Conservation (phyloP, 1,140 invertebrate species). For the Pseudomyrmex dendroicus region DNA sequence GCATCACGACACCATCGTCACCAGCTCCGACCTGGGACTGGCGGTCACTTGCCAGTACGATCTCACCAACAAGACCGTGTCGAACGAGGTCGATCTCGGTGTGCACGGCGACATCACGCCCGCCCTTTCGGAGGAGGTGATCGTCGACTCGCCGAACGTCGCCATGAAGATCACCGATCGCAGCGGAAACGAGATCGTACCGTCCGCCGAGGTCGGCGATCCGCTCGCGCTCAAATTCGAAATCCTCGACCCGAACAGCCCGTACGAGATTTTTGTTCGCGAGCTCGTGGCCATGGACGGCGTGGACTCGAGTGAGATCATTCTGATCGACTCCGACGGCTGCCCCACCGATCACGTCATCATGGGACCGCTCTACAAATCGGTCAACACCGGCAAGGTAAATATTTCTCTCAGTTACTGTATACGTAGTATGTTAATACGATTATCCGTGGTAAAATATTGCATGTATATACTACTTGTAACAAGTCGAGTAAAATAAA, state of each 20-base stretch:
- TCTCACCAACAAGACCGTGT: constrained; percentile 96
- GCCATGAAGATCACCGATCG: constrained; percentile 97
- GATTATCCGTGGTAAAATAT: background rate
- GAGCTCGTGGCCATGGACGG: constrained; percentile 97
- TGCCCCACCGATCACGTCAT: constrained; percentile 97
- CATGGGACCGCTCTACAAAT: constrained; percentile 95
- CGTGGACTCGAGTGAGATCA: constrained; percentile 95
- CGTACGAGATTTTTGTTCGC: constrained; percentile 97
- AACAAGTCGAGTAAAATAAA: no score
- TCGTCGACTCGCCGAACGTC: constrained; percentile 96
- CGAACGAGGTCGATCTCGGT: constrained; percentile 95
- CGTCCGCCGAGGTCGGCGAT: constrained; percentile 95
- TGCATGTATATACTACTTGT: background rate
- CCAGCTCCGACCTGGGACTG: constrained; percentile 95
- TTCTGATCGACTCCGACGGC: constrained; percentile 95
- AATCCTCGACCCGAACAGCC: constrained; percentile 95
- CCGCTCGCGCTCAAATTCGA: constrained; percentile 95
- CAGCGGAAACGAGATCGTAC: constrained; percentile 91
- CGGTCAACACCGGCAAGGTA: constrained; percentile 90
- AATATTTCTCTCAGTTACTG: constrained; percentile 65
- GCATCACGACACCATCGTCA: constrained; percentile 97
- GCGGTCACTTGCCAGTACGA: constrained; percentile 97
- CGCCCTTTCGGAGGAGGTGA: constrained; percentile 92
- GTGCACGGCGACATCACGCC: constrained; percentile 94
- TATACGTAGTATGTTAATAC: background rate